Evolutionary conservation across 2,797 vertebrate species (phyloP), one percentile per base, ranked within the genome.

Genomic region (Coracias cyanogaster): DNA sequence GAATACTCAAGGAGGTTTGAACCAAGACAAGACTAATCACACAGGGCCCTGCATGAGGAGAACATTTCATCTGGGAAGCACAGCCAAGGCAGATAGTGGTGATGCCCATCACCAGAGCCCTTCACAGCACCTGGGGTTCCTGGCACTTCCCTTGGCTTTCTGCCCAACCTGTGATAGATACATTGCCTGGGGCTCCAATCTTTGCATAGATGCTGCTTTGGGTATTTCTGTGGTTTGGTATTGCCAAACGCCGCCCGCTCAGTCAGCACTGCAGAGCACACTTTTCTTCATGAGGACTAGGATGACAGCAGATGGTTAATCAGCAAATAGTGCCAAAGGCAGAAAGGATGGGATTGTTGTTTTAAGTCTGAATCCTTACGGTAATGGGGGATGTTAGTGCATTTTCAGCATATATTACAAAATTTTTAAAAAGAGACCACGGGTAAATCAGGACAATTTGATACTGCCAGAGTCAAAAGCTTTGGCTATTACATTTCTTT

Each of bases 291-390:
- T 21, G 62, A 60, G 7, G 28, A 91, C 79, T 89, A 86, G n/a
- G 61, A 60, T 78, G 54, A 65, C 54, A 93, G 74, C 86, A 95
- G 85, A 95, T 89, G 72, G 84, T 86, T 91, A 92, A 90, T 82
- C 81, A 94, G 66, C 61, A 91, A 83, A 72, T 92, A 78, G 29
- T 70, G 73, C 71, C 78, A 86, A 86, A 51, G 80, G 86, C 80
- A 96, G 79, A 85, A 92, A 82, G 60, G 41, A 82, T 61, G 51
- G 55, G 48, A 54, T 62, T 35, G 82, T 64, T 73, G 35, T 82
- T 65, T 94, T 69, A 70, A 90, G 87, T 60, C 35, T 92, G 64
- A 92, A 70, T 72, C 49, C 39, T 85, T 58, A 71, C 0, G 2
- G 67, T 74, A 62, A 65, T 22, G n/a, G 25, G 39, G 60, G 57